phyloP scores from a whole-genome alignment of 2,888 invertebrate species.

The Drosophila rellima region DNA sequence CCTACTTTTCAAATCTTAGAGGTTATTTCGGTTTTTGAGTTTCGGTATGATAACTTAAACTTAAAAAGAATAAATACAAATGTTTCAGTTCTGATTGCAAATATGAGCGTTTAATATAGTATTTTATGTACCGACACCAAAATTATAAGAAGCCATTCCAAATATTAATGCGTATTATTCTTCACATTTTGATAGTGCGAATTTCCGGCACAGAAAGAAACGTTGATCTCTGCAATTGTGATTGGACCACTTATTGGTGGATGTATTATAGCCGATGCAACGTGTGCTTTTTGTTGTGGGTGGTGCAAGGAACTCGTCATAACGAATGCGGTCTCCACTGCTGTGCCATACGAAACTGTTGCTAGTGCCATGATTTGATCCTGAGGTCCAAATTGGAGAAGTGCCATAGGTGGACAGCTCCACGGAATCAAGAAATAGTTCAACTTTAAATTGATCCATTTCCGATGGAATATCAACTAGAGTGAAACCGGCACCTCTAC shows the following conservation, averaged over 20 bases:
- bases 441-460: accelerated
- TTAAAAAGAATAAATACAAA: neutral
- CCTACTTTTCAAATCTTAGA: no score
- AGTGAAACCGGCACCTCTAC: neutral
- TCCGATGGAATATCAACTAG: neutral
- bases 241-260: neutral
- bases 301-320: neutral
- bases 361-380: conserved; percentile 1
- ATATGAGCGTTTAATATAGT: conserved; percentile 15
- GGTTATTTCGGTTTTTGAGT: no score
- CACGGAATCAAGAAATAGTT: no score
- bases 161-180: neutral
- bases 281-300: neutral
- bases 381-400: neutral
- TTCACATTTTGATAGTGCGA: accelerated
- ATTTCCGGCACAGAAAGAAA: neutral
- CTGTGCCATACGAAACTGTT: neutral
- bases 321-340: neutral
- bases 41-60: neutral
- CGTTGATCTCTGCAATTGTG: conserved; percentile 3
- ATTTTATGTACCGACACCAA: conserved; percentile 3
- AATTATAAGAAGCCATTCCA: neutral
- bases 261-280: conserved; percentile 8
- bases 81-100: conserved; percentile 18
- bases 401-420: no score